These are phyloP conservation scores for Felis chaus DNA, from an alignment of 2,113 vertebrate species.

Conservation along the genomic window DNA sequence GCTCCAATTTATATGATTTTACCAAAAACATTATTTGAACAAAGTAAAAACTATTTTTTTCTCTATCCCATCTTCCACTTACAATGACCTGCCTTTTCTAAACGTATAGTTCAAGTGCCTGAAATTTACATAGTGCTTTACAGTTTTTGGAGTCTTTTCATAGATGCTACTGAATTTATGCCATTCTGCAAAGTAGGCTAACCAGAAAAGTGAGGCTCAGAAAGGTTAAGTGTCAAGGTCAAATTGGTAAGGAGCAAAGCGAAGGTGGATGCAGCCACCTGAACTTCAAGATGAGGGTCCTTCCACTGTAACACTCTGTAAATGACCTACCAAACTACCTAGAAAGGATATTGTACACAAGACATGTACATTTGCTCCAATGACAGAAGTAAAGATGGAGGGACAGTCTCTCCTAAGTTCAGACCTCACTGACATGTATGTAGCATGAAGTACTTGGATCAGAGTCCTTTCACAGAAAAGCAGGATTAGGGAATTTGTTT, in stretches of 20 bases:
- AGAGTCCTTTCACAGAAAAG: neutral
- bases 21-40: neutral
- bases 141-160: neutral
- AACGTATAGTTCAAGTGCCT: neutral
- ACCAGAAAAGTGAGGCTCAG: neutral
- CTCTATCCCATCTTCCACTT: neutral
- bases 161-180: neutral
- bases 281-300: neutral
- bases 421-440: neutral
- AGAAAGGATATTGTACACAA: neutral
- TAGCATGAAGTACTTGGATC: neutral
- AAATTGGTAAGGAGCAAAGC: neutral
- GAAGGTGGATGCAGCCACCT: neutral
- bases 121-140: neutral
- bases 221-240: neutral
- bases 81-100: neutral
- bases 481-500: neutral
- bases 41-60: slow-evolving; percentile 24
- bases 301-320: neutral
- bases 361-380: neutral
- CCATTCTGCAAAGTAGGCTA: neutral
- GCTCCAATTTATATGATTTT: neutral
- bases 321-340: neutral
- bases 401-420: too few relatives aligned
- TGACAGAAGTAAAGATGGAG: neutral